Evolutionary conservation across 2,797 vertebrate species (phyloP).

Genomic region (Emys orbicularis): DNA sequence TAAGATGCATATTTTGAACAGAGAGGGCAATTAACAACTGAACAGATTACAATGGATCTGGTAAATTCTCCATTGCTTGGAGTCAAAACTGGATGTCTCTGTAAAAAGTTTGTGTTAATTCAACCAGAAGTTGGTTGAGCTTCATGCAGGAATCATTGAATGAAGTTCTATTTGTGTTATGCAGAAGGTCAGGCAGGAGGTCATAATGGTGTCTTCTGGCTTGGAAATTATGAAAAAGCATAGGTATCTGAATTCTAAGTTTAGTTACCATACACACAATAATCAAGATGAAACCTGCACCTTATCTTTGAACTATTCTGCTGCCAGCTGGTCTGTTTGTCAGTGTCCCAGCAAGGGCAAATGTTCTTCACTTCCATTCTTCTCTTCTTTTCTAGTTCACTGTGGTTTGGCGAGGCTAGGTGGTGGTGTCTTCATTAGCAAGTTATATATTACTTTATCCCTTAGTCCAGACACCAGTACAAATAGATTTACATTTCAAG

Average conservation of each 20-base stretch:
- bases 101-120: neutral
- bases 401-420: neutral
- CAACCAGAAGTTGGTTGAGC: neutral
- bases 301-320: neutral
- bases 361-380: neutral
- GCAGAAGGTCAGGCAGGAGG: neutral
- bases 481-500: neutral
- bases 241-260: neutral
- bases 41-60: neutral
- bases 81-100: rapidly evolving
- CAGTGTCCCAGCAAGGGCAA: neutral
- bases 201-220: neutral
- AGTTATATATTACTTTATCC: neutral
- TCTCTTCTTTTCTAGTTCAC: neutral
- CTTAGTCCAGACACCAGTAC: neutral
- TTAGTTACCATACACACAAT: neutral
- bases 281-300: neutral
- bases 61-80: neutral
- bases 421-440: neutral
- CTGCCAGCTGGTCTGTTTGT: neutral
- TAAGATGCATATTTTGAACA: neutral
- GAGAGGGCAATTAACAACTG: neutral
- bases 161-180: neutral
- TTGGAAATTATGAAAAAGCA: neutral
- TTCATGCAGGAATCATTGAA: neutral